Evolutionary conservation across 2,113 vertebrate genomes (phyloP).

Genomic region (Climacteris rufus): DNA sequence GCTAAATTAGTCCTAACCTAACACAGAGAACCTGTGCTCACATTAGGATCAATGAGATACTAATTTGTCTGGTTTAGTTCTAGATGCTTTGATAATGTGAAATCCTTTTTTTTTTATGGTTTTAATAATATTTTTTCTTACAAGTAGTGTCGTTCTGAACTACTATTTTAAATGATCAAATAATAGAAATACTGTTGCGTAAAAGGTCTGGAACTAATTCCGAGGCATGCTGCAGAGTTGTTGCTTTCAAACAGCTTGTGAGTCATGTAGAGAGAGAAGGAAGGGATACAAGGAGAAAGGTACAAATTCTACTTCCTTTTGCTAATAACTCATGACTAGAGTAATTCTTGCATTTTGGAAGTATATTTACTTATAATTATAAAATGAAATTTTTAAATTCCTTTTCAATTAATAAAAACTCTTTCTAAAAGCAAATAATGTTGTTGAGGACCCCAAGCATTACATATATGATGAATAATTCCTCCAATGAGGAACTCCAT

Average conservation of each 20-base stretch:
- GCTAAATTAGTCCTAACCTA: not conserved
- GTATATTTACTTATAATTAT: not conserved
- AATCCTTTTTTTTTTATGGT: not conserved
- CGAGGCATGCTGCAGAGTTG: constrained; percentile 23
- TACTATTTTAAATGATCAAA: not conserved
- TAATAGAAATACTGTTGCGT: not conserved
- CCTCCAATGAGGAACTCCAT: not conserved
- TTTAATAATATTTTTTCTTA: not conserved
- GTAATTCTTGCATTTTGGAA: not conserved
- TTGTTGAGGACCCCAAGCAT: not conserved
- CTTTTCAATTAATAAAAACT: not conserved
- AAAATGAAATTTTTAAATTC: not conserved
- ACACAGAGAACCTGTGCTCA: not conserved
- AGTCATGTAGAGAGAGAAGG: not conserved
- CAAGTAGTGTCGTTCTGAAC: not conserved
- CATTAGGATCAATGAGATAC: not conserved
- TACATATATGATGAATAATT: not conserved
- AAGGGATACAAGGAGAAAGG: not conserved
- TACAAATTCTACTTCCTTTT: not conserved
- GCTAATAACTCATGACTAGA: not conserved
- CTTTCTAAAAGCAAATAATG: not conserved
- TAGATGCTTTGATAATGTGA: not conserved
- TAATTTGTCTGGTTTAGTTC: not conserved
- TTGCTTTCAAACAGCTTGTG: not conserved
- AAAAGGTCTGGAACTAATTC: constrained; percentile 70